A percentile compares a stretch with the other conserved stretches of the same genome.
Conservation (phyloP, 2,888 invertebrate genomes). For the Ceramica pisi region DNA sequence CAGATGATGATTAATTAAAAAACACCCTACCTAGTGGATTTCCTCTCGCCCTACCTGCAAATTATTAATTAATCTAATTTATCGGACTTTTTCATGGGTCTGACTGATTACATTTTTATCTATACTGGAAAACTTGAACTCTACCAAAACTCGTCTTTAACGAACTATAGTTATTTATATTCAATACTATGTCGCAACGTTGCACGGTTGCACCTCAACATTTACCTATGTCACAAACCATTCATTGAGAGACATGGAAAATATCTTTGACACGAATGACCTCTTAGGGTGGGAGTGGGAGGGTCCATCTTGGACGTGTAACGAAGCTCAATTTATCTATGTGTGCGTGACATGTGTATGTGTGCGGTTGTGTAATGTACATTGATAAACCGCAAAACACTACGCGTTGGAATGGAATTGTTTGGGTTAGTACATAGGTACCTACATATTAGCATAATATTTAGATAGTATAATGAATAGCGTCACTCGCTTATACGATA, state of each 20-base stretch:
- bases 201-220: slow-evolving; percentile 31
- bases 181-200: slow-evolving; percentile 22
- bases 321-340: slow-evolving; percentile 41
- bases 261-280: slow-evolving; percentile 78
- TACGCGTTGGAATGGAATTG: slow-evolving; percentile 74
- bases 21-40: neutral
- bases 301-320: slow-evolving; percentile 69
- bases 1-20: slow-evolving; percentile 13
- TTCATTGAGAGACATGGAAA: slow-evolving; percentile 77
- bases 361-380: slow-evolving; percentile 64
- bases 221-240: slow-evolving; percentile 48
- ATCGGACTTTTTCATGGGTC: neutral
- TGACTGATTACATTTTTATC: neutral
- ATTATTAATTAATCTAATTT: neutral
- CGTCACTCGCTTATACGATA: slow-evolving; percentile 60
- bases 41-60: slow-evolving; percentile 3
- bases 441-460: slow-evolving; percentile 63
- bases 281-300: slow-evolving; percentile 78
- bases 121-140: neutral
- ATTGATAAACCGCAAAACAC: slow-evolving; percentile 76
- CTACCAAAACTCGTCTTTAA: neutral
- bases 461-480: slow-evolving; percentile 63
- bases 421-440: slow-evolving; percentile 67
- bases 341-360: slow-evolving; percentile 54
- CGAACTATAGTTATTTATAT: neutral